Evolutionary conservation across 2,113 vertebrate genomes (phyloP).

Genomic region (Centropus bengalensis): DNA sequence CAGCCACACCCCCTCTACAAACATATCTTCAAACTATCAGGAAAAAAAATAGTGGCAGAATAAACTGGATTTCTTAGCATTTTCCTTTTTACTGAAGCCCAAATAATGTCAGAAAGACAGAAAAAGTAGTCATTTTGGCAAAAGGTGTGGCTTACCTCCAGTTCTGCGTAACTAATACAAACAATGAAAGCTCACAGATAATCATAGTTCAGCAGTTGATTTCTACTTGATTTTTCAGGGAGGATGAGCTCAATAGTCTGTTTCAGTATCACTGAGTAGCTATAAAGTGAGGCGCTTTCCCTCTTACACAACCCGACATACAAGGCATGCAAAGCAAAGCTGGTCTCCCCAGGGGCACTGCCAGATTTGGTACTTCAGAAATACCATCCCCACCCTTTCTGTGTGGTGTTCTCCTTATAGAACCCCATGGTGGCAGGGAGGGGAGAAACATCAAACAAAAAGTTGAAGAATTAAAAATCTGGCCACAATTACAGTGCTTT

Average conservation of each 20-base stretch:
- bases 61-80: background rate
- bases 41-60: background rate
- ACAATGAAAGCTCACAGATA: background rate
- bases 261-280: background rate
- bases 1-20: background rate
- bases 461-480: background rate
- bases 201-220: background rate
- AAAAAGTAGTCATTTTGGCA: background rate
- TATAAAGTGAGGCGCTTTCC: background rate
- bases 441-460: background rate
- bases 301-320: background rate
- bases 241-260: background rate
- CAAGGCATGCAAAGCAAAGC: background rate
- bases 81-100: background rate
- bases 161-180: background rate
- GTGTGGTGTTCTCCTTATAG: background rate
- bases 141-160: background rate
- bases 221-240: background rate
- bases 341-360: background rate
- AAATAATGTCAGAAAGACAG: background rate
- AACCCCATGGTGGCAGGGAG: background rate
- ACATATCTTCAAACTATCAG: background rate
- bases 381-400: background rate
- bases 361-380: background rate
- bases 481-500: background rate